Base-by-base conservation (phyloP, 2,888 invertebrate genomes). In the Poecilus cupreus region DNA sequence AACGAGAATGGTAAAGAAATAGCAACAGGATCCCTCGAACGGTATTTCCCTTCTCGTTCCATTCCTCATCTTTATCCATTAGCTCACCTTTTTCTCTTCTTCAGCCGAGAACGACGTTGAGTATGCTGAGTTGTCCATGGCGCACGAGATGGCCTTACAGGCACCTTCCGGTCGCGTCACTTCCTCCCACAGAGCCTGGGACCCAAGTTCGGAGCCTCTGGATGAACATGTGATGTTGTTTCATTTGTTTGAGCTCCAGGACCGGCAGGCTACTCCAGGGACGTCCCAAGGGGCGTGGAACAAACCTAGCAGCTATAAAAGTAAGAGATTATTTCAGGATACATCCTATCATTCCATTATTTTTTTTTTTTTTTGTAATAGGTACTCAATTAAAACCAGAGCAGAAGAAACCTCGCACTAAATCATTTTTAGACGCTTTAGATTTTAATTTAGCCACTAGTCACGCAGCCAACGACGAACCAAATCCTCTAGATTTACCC, bases 91-190 rank as follows among this genome's bases (percentile, higher is more conserved):
- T 26, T 64, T 11, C 3, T 83, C 81, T 82, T 83, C 85, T 82
- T 49, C 85, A 90, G 92, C 93, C 83, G 94, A 94, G 87, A 94
- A 94, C 86, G 94, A 94, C 87, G 93, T 94, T 8, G 94, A 94
- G 86, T 92, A 91, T 84, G 91, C 91, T 0, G 92, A 92, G 87
- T 89, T 92, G 51, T 90, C 91, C 20, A 90, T 91, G 89, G 88
- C 89, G 3, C 90, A 90, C 83, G 87, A 89, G n/a, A 86, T 89
- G 82, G 82, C 85, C 60, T 84, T 88, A 75, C 85, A 87, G 46
- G 87, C 87, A 72, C 83, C 87, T 11, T 82, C 85, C 85, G 24
- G 83, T 83, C 24, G 83, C 83, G 6, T 83, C 83, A 0, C 82
- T 82, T 70, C 84, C 85, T 22, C 84, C 84, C 20, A 82, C 84